Conservation (phyloP, 2,797 vertebrate species). For the Notamacropus eugenii region DNA sequence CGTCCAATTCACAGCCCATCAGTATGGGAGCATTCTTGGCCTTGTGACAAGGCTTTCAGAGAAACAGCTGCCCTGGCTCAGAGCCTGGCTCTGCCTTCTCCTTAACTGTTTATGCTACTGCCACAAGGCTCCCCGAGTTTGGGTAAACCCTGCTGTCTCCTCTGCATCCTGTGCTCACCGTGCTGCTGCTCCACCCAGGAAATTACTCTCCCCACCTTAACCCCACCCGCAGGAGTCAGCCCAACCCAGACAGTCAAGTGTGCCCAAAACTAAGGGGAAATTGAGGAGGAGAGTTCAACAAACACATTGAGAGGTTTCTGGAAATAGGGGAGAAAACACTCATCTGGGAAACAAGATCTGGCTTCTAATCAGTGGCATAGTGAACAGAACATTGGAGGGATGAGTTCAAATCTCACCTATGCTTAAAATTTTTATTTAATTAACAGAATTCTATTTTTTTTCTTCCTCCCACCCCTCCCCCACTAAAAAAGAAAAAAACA, state of each 20-base stretch:
- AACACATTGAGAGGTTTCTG: background rate
- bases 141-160: background rate
- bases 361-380: background rate
- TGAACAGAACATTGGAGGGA: background rate
- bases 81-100: background rate
- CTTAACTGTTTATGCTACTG: background rate
- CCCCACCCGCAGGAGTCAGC: background rate
- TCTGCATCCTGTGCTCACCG: background rate
- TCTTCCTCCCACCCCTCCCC: background rate
- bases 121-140: background rate
- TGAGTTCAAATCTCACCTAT: background rate
- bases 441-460: background rate
- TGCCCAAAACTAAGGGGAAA: background rate
- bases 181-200: background rate
- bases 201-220: background rate
- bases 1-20: background rate
- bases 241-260: background rate
- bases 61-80: background rate
- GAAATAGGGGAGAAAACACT: background rate
- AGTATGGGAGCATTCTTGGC: background rate
- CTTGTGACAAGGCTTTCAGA: background rate
- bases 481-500: background rate
- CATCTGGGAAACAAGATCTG: background rate
- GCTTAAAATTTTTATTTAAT: background rate
- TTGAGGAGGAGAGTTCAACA: background rate